A percentile compares a stretch with the other conserved stretches of the same genome.
phyloP scores from a whole-genome alignment of 2,113 vertebrate species.

The Microcebus lehilahytsara region DNA sequence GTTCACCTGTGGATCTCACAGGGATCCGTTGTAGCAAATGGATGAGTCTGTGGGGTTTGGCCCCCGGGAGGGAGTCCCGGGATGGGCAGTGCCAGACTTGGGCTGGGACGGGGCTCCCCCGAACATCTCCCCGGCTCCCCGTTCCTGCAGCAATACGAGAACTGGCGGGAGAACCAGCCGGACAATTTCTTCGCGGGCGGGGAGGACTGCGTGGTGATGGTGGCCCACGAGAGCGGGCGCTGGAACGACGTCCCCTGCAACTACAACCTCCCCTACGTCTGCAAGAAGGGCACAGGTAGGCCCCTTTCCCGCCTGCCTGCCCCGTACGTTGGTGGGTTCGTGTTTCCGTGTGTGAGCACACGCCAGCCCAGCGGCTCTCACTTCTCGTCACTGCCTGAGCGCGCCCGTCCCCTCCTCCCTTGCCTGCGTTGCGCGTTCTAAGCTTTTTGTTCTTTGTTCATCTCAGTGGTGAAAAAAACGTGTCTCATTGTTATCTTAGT shows the following conservation, averaged over 20 bases:
- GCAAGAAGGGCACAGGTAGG: conserved; percentile 98
- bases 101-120: not conserved
- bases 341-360: not conserved
- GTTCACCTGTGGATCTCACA: not conserved
- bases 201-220: conserved; percentile 97
- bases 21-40: not conserved
- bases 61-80: not conserved
- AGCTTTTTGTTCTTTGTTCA: not conserved
- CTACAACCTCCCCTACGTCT: conserved; percentile 98
- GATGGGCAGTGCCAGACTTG: not conserved
- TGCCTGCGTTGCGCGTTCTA: not conserved
- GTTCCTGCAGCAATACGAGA: conserved; percentile 93
- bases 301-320: not conserved
- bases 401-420: not conserved
- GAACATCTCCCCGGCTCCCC: not conserved
- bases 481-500: not conserved
- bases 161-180: conserved; percentile 97
- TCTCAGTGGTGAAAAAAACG: not conserved
- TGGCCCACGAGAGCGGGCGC: conserved; percentile 94
- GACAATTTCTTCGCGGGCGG: conserved; percentile 98
- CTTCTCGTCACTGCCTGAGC: not conserved
- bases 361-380: not conserved
- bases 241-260: conserved; percentile 99
- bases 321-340: too few species aligned
- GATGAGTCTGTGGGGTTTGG: not conserved